phyloP scores from a whole-genome alignment of 37 sponge, comb jelly and placozoan species.

The Chondrosia reniformis region DNA sequence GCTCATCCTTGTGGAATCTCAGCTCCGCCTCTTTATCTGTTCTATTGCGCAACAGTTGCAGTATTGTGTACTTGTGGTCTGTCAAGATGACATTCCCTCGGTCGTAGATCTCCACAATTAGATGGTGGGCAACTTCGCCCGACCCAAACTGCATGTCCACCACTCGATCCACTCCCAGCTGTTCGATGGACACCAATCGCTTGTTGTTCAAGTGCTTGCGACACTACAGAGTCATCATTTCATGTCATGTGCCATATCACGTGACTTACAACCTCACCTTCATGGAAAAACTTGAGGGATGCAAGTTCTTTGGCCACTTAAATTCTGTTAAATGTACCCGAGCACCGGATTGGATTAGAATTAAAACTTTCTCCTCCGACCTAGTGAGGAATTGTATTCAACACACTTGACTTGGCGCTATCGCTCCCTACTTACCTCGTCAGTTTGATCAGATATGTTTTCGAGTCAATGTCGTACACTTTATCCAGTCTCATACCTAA shows the following conservation, averaged over 20 bases:
- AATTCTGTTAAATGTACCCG: slow-evolving; percentile 94
- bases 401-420: not conserved
- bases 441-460: slow-evolving; percentile 92
- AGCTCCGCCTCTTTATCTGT: slow-evolving; percentile 82
- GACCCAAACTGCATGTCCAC: slow-evolving; percentile 94
- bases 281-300: slow-evolving; percentile 95
- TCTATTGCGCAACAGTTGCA: slow-evolving; percentile 70
- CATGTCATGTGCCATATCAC: not conserved
- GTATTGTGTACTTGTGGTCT: slow-evolving; percentile 72
- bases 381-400: slow-evolving; percentile 25
- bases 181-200: slow-evolving; percentile 66
- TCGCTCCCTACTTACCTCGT: slow-evolving; percentile 64
- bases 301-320: slow-evolving; percentile 93
- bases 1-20: slow-evolving; percentile 80
- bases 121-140: slow-evolving; percentile 81
- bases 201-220: slow-evolving; percentile 84
- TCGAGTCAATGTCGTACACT: slow-evolving; percentile 95
- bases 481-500: slow-evolving; percentile 85
- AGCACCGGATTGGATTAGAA: slow-evolving; percentile 91
- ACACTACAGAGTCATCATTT: slow-evolving; percentile 29
- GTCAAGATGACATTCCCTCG: slow-evolving; percentile 91
- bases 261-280: slow-evolving; percentile 42
- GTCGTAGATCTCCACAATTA: slow-evolving; percentile 95
- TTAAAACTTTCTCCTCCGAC: slow-evolving; percentile 80
- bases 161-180: slow-evolving; percentile 93